Conservation (phyloP, 1,140 invertebrate genomes). For the Coenobita brevimanus region DNA sequence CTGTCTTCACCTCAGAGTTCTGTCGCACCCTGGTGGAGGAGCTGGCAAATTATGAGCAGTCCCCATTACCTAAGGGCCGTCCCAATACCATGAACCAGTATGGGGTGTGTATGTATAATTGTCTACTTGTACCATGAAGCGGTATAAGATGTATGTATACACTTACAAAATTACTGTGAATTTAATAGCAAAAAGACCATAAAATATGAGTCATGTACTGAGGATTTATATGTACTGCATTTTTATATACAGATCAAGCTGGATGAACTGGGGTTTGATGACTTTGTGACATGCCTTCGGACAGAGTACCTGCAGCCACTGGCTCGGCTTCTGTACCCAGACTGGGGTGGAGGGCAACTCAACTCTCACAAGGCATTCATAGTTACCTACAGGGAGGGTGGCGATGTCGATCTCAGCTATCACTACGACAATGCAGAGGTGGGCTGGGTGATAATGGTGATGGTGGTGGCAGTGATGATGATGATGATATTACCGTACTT, state of each 20-base stretch:
- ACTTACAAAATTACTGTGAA: no score
- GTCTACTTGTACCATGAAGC: not conserved
- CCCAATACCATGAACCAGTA: conserved; percentile 76
- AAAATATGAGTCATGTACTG: no score
- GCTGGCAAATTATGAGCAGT: conserved; percentile 73
- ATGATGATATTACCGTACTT: no score
- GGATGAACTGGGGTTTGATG: conserved; percentile 74
- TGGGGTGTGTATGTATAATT: conserved; percentile 72
- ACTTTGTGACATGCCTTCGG: conserved; percentile 72
- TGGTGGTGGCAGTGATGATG: no score
- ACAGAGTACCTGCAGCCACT: conserved; percentile 73
- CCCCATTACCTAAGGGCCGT: conserved; percentile 73
- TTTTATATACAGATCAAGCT: conserved; percentile 72
- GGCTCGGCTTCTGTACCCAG: conserved; percentile 72
- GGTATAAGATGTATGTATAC: not conserved
- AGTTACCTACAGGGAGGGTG: conserved; percentile 73
- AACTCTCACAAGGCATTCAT: conserved; percentile 76
- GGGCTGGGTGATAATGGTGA: conserved; percentile 6
- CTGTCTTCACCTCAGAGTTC: conserved; percentile 74
- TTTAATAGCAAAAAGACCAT: no score
- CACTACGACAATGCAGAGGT: conserved; percentile 76
- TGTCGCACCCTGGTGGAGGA: conserved; percentile 73
- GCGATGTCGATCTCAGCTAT: conserved; percentile 73
- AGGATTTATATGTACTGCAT: not conserved
- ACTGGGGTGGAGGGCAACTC: conserved; percentile 71